Evolutionary conservation across 2,113 vertebrate genomes (phyloP).

Genomic region (Mohoua ochrocephala): DNA sequence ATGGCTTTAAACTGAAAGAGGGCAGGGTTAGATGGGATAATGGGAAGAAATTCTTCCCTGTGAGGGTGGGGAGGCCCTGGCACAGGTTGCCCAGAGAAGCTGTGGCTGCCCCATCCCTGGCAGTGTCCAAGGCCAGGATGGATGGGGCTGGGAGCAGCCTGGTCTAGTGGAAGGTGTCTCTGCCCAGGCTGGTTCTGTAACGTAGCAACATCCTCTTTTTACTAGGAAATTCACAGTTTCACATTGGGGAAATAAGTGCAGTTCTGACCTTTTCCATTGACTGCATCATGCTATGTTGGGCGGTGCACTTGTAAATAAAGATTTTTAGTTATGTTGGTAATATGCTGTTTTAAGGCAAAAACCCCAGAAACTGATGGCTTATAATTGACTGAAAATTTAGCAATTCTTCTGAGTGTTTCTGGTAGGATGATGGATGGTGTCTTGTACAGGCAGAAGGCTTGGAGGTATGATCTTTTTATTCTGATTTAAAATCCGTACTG

Average conservation of each 20-base stretch:
- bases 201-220: neutral
- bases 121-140: fast-evolving
- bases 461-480: neutral
- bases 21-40: neutral
- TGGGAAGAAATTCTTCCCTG: neutral
- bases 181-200: neutral
- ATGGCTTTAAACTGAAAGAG: neutral
- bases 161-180: neutral
- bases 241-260: neutral
- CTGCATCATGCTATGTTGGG: neutral
- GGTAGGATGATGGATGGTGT: neutral
- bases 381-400: neutral
- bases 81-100: neutral
- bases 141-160: neutral
- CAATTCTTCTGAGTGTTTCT: neutral
- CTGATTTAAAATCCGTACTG: neutral
- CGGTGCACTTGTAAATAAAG: neutral
- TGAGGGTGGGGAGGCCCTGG: neutral
- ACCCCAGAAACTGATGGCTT: neutral
- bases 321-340: neutral
- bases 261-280: neutral
- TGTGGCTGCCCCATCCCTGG: neutral
- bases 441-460: neutral
- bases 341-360: fast-evolving
- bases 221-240: neutral